Evolutionary conservation across 2,797 vertebrate genomes (phyloP).

Genomic region (Eleutherodactylus coqui): DNA sequence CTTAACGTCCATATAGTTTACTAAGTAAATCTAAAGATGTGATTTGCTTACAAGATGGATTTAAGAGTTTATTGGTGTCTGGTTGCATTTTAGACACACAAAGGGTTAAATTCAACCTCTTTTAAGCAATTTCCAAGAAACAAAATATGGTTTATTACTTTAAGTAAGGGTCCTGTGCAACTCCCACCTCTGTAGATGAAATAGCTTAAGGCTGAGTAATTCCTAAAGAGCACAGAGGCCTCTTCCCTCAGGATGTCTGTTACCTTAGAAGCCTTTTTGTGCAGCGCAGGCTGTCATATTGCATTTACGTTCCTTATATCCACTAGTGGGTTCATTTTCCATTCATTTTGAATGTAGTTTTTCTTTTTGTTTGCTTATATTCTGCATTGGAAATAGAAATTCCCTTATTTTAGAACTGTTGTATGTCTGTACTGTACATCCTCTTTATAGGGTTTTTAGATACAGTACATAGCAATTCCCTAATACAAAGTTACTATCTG

Average conservation of each 20-base stretch:
- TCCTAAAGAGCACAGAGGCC: conserved; percentile 36
- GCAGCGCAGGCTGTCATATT: neutral
- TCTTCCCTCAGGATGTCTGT: conserved; percentile 43
- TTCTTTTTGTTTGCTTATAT: conserved; percentile 12
- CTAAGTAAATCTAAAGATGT: neutral
- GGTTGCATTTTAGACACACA: neutral
- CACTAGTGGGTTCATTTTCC: conserved; percentile 31
- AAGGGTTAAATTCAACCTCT: conserved; percentile 13
- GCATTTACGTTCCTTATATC: conserved; percentile 39
- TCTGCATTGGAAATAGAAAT: neutral
- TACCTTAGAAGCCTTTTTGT: conserved; percentile 54
- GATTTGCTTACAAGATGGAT: conserved; percentile 2
- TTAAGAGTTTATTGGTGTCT: conserved; percentile 3
- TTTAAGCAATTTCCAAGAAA: conserved; percentile 5
- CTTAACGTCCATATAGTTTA: neutral
- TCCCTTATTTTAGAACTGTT: neutral
- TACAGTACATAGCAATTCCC: neutral
- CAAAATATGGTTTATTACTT: conserved; percentile 41
- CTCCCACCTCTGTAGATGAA: conserved; percentile 37
- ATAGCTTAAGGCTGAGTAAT: conserved; percentile 46
- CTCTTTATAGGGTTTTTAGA: too few relatives aligned
- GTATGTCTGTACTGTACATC: neutral
- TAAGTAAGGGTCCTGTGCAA: conserved; percentile 18
- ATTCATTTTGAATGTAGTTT: conserved; percentile 6
- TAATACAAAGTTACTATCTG: neutral